Percentiles rank a stretch among this genome's conserved stretches.
Evolutionary conservation across 2,888 invertebrate species (phyloP).

Genomic region (Alitta virens): DNA sequence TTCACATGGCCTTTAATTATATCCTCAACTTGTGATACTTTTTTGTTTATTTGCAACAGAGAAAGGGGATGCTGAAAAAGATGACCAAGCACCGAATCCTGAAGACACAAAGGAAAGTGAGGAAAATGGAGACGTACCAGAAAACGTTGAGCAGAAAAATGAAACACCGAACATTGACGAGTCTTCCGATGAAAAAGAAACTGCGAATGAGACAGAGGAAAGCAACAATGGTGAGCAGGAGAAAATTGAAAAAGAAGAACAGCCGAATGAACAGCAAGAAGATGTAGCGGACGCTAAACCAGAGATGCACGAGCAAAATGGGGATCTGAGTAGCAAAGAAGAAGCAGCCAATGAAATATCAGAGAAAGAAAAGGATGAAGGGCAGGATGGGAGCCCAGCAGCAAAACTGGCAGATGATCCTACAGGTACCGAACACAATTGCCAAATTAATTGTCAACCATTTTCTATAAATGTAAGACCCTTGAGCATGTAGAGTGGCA

Average conservation of each 20-base stretch:
- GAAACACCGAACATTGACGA: constrained; percentile 11
- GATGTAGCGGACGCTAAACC: background rate
- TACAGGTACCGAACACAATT: too few species aligned
- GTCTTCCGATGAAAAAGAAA: background rate
- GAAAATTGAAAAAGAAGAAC: constrained; percentile 2
- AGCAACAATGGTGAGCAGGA: constrained; percentile 5
- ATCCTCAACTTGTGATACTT: too few species aligned
- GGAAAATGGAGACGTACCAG: constrained; percentile 16
- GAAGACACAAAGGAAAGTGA: constrained; percentile 16
- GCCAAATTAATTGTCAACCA: too few species aligned
- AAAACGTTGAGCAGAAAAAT: constrained; percentile 4
- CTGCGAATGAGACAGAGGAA: background rate
- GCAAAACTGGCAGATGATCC: too few species aligned
- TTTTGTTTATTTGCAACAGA: constrained; percentile 2
- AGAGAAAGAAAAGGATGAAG: constrained; percentile 18
- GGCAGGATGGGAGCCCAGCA: background rate
- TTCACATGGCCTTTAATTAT: too few species aligned
- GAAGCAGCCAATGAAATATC: constrained; percentile 12
- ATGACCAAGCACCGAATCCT: too few species aligned
- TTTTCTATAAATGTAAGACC: too few species aligned
- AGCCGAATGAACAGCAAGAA: background rate
- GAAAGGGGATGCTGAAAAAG: constrained; percentile 8
- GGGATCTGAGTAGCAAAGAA: constrained; percentile 9
- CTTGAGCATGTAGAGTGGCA: too few species aligned
- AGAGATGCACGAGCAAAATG: background rate